Evolutionary conservation across 1,140 invertebrate genomes (phyloP).

Genomic region (Parasteatoda tepidariorum): DNA sequence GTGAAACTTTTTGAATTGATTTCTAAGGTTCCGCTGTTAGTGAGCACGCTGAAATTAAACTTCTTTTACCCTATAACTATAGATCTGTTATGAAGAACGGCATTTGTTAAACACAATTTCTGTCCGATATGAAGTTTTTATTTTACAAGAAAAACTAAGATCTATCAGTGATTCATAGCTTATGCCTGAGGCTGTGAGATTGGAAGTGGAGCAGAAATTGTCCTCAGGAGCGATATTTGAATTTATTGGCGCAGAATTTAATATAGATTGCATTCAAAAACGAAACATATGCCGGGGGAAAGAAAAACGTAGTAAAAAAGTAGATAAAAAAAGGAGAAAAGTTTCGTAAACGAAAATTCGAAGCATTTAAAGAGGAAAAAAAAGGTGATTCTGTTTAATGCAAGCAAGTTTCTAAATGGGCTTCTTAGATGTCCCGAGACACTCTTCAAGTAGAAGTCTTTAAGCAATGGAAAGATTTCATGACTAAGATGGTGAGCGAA

Average conservation of each 20-base stretch:
- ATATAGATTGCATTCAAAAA: background rate
- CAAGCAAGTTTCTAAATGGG: background rate
- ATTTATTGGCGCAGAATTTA: background rate
- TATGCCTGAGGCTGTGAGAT: background rate
- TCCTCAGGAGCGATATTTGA: background rate
- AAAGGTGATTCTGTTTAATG: background rate
- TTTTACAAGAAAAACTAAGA: too few species aligned
- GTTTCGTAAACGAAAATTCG: background rate
- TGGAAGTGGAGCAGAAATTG: background rate
- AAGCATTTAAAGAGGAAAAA: background rate
- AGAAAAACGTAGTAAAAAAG: background rate
- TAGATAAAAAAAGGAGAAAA: background rate
- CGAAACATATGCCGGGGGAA: too few species aligned
- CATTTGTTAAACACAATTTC: too few species aligned
- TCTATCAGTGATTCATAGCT: background rate
- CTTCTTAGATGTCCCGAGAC: background rate
- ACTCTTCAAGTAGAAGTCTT: background rate
- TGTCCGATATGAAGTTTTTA: too few species aligned
- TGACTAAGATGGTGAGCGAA: too few species aligned
- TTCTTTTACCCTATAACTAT: too few species aligned
- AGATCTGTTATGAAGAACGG: too few species aligned
- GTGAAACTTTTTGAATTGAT: too few species aligned
- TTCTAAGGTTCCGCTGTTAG: too few species aligned
- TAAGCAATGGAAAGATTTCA: background rate
- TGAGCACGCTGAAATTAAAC: too few species aligned